Evolutionary conservation across 2,797 vertebrate species (phyloP), one percentile per base, ranked within the genome.

Genomic region (Ambastaia sidthimunki): DNA sequence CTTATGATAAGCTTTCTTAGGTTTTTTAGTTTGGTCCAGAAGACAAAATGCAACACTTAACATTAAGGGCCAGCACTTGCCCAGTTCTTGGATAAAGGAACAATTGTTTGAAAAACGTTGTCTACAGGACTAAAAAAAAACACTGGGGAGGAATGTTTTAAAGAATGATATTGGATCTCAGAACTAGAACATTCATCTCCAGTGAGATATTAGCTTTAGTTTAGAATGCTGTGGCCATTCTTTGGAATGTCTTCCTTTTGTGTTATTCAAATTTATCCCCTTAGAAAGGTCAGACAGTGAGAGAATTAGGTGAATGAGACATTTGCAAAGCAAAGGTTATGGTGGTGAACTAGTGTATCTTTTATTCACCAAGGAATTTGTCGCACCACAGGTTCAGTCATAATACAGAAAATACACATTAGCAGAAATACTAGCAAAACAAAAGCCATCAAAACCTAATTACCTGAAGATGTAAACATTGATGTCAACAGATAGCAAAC

Each of bases 241-340:
- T 37, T 65, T 41, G 62, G 18, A 18, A 41, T 19, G 31, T 65
- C 31, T 65, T 37, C 7, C 18, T 37, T 37, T 37, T 37, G 23
- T 62, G 57, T 28, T 48, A 13, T 6, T 62, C 12, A n/a, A 41
- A 48, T 74, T 19, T 74, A 74, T 74, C 12, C 18, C 48, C 48
- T 6, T 48, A 19, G 57, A 74, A 74, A 74, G 71, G 71, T 62
- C 57, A 50, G 71, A 48, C 57, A 41, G 31, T 65, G 31, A 15
- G 19, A 9, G 1, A 19, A 37, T n/a, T 37, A n/a, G 18, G 5
- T 63, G 1, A 63, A 63, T 41, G 3, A 65, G 62, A 28, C 62
- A 31, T 65, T 65, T 74, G 71, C 23, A 48, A 62, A 44, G 41
- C 11, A 9, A 6, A 18, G 21, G 15, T 60, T 60, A n/a, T 10